Conservation (phyloP, 2,797 vertebrate genomes). For the Ambastaia sidthimunki region DNA sequence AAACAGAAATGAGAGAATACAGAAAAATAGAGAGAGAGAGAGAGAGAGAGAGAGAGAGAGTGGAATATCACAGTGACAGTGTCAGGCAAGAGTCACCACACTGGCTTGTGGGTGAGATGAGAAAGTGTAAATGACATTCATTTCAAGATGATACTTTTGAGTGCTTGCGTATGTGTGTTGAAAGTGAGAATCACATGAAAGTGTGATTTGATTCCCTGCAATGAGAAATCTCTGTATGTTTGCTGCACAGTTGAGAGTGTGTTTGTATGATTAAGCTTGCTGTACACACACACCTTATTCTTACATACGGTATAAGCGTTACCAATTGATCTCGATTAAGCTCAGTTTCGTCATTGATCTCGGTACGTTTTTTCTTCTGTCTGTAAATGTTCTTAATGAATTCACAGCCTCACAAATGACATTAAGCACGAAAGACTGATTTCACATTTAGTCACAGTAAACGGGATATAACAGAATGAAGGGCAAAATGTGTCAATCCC, state of each 20-base stretch:
- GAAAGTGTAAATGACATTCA: background rate
- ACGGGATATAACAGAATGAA: conserved; percentile 38
- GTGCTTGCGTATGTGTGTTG: background rate
- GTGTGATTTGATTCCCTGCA: background rate
- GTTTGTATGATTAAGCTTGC: background rate
- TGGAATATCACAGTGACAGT: background rate
- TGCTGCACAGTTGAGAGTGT: background rate
- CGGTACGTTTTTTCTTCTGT: conserved; percentile 15
- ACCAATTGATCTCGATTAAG: background rate
- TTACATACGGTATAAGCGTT: background rate
- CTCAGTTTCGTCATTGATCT: conserved; percentile 28
- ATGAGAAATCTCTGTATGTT: background rate
- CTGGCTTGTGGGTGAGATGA: background rate
- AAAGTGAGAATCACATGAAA: too few relatives aligned
- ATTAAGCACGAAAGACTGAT: conserved; percentile 31
- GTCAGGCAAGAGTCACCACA: conserved; percentile 3
- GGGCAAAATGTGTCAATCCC: conserved; percentile 9
- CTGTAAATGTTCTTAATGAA: conserved; percentile 43
- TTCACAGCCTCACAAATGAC: conserved; percentile 40
- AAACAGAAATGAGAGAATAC: background rate
- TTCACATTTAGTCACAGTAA: conserved; percentile 39
- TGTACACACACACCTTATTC: conserved; percentile 3
- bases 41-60: background rate
- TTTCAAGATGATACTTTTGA: background rate
- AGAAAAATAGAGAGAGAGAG: background rate